These are phyloP conservation scores for Rhogogaster chlorosoma DNA, from an alignment of 2,888 invertebrate genomes.

Conservation along the genomic window DNA sequence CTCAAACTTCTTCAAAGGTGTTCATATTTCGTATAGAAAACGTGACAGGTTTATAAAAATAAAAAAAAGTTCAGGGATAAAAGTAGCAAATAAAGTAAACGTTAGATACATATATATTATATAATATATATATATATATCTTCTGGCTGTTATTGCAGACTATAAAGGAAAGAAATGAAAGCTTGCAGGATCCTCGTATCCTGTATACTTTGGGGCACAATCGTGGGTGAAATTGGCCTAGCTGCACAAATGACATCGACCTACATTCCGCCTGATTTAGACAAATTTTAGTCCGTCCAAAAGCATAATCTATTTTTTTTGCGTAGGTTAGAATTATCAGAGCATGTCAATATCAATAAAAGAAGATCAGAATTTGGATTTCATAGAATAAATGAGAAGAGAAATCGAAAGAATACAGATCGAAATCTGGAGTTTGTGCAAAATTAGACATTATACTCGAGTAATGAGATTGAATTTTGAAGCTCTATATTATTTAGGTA, in stretches of 20 bases:
- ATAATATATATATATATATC: too few relatives aligned
- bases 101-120: not conserved
- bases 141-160: not conserved
- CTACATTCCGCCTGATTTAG: not conserved
- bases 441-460: not conserved
- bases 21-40: not conserved
- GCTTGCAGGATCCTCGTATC: not conserved
- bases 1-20: not conserved
- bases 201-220: not conserved
- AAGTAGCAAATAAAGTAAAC: not conserved
- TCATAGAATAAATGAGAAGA: not conserved
- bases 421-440: not conserved
- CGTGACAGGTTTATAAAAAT: too few relatives aligned
- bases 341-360: not conserved
- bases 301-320: not conserved
- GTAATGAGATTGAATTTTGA: not conserved
- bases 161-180: not conserved
- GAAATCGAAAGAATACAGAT: too few relatives aligned
- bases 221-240: conserved; percentile 13
- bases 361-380: not conserved
- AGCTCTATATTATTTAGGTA: not conserved
- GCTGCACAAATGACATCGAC: conserved; percentile 24
- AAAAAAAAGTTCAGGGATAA: not conserved
- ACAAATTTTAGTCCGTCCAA: not conserved
- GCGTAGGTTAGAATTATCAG: not conserved